These are phyloP conservation scores for Cybosia mesomella DNA, from an alignment of 2,888 invertebrate genomes.

Conservation along the genomic window DNA sequence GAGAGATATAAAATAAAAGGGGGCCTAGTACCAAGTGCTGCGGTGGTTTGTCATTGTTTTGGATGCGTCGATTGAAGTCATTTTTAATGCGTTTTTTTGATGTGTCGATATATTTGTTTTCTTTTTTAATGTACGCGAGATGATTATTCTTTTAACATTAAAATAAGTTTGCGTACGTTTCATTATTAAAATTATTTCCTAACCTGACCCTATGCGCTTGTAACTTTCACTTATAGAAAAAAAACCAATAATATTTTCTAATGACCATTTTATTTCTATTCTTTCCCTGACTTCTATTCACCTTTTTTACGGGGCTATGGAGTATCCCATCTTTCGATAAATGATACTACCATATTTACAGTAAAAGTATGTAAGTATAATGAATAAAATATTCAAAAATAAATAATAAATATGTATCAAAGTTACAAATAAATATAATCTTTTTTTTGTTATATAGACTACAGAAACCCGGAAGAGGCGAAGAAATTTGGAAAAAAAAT, in stretches of 20 bases:
- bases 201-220: too few species aligned
- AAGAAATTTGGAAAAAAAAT: background rate
- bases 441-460: background rate
- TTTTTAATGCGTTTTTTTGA: conserved; percentile 36
- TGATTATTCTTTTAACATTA: background rate
- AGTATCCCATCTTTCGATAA: background rate
- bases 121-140: background rate
- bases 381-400: conserved; percentile 16
- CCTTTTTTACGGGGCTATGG: background rate
- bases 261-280: too few species aligned
- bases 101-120: conserved; percentile 2
- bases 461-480: background rate
- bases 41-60: conserved; percentile 68
- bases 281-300: too few species aligned
- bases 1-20: conserved; percentile 77
- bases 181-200: too few species aligned
- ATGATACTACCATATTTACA: background rate
- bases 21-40: conserved; percentile 61
- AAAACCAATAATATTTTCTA: too few species aligned
- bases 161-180: too few species aligned
- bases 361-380: conserved; percentile 13
- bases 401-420: conserved; percentile 24
- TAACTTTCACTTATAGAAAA: too few species aligned
- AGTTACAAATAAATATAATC: conserved; percentile 4
- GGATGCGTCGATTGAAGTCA: conserved; percentile 44